phyloP scores from a whole-genome alignment of 35 echinoderm and acorn worm species.

The Stichopus chloronotus region DNA sequence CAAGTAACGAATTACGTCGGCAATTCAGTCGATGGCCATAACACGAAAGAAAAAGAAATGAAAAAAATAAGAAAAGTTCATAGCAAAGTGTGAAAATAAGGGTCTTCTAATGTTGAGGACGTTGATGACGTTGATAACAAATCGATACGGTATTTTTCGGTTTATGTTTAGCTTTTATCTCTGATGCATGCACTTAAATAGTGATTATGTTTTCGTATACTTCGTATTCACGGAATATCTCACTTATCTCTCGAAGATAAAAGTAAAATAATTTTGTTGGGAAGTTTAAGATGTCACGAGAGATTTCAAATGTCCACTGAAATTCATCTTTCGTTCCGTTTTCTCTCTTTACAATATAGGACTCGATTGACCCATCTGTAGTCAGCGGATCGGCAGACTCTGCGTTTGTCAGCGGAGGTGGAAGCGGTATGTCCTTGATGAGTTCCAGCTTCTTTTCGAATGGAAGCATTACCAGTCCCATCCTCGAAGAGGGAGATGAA shows the following conservation, averaged over 20 bases:
- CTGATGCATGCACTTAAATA: not conserved
- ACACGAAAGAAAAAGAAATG: no score
- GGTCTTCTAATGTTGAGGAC: no score
- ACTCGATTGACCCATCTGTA: not conserved
- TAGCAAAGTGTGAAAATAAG: no score
- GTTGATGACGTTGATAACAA: no score
- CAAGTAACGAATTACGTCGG: no score
- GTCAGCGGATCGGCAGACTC: slow-evolving; percentile 30
- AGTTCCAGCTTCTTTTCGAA: not conserved
- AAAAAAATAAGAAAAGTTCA: no score
- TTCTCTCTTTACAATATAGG: not conserved
- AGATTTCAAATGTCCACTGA: not conserved
- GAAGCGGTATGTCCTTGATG: not conserved
- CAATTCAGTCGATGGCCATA: no score
- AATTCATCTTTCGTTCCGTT: not conserved
- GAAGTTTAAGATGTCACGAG: not conserved
- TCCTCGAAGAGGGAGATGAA: not conserved
- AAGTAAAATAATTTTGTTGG: no score
- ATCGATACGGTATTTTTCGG: no score
- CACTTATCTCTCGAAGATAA: not conserved
- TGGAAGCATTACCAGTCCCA: not conserved
- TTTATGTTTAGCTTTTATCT: not conserved
- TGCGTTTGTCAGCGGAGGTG: not conserved
- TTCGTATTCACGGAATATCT: not conserved
- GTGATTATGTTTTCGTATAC: not conserved